Percentiles rank a stretch among this genome's conserved stretches.
phyloP scores from a whole-genome alignment of 2,888 invertebrate species.

The Hyles lineata region DNA sequence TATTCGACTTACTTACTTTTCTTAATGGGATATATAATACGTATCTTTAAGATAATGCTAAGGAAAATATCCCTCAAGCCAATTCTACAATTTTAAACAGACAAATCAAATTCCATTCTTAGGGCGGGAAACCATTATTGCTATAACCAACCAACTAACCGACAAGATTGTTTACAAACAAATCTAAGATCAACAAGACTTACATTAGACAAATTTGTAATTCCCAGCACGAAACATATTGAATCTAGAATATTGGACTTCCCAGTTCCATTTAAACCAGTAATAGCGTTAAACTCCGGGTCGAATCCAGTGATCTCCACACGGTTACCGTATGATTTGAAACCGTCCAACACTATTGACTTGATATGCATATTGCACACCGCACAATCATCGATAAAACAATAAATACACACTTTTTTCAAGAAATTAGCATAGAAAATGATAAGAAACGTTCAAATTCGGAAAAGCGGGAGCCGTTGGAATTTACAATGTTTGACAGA shows the following conservation, averaged over 20 bases:
- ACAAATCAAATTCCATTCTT: background rate
- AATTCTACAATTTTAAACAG: too few species aligned
- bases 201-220: slow-evolving; percentile 95
- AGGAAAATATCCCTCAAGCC: too few species aligned
- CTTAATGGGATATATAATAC: too few species aligned
- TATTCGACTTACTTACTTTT: background rate
- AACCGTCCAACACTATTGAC: slow-evolving; percentile 96
- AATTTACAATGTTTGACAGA: slow-evolving; percentile 37
- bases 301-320: slow-evolving; percentile 97
- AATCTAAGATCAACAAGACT: slow-evolving; percentile 56
- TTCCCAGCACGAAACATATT: slow-evolving; percentile 98
- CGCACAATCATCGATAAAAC: slow-evolving; percentile 20
- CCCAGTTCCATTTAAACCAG: slow-evolving; percentile 98
- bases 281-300: slow-evolving; percentile 98
- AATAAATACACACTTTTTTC: slow-evolving; percentile 14
- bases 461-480: slow-evolving; percentile 51
- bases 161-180: slow-evolving; percentile 34
- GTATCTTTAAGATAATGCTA: too few species aligned
- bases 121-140: slow-evolving; percentile 53
- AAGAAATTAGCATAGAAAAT: slow-evolving; percentile 31
- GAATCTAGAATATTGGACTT: slow-evolving; percentile 99
- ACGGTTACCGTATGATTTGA: slow-evolving; percentile 98
- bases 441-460: slow-evolving; percentile 22
- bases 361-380: slow-evolving; percentile 92
- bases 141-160: too few species aligned